Percentiles rank a stretch among this genome's conserved stretches.
Evolutionary conservation across 2,888 invertebrate genomes (phyloP).

Genomic region (Dryadula phaetusa): DNA sequence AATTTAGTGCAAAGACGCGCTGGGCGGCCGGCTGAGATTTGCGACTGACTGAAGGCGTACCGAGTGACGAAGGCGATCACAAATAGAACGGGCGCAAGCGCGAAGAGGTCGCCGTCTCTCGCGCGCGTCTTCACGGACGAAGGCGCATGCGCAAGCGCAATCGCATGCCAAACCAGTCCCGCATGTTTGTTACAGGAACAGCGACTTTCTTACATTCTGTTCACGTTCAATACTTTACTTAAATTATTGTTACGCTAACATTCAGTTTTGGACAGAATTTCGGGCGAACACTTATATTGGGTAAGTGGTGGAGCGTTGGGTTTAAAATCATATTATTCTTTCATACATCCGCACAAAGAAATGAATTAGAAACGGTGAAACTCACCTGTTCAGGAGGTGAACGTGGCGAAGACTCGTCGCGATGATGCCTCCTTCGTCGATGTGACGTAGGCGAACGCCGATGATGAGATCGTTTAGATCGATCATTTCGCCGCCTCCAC

Average conservation of each 20-base stretch:
- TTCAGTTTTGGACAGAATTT: constrained; percentile 61
- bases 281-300: constrained; percentile 71
- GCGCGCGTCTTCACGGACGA: constrained; percentile 83
- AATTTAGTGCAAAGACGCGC: constrained; percentile 67
- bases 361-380: constrained; percentile 62
- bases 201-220: constrained; percentile 74
- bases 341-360: constrained; percentile 60
- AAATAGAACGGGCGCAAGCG: constrained; percentile 83
- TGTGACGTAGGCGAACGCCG: constrained; percentile 92
- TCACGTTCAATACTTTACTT: constrained; percentile 76
- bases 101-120: constrained; percentile 83
- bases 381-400: constrained; percentile 82
- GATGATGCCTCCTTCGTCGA: constrained; percentile 87
- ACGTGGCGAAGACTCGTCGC: constrained; percentile 77
- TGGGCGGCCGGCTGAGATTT: constrained; percentile 80
- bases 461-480: constrained; percentile 93
- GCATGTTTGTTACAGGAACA: constrained; percentile 73
- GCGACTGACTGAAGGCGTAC: constrained; percentile 83
- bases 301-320: constrained; percentile 64
- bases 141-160: constrained; percentile 81
- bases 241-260: constrained; percentile 55
- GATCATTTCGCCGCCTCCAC: constrained; percentile 91
- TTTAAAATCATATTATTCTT: constrained; percentile 61
- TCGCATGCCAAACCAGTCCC: constrained; percentile 79
- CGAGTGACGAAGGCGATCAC: constrained; percentile 82